These are phyloP conservation scores for Aplidium turbinatum DNA, from an alignment of 23 tunicate genomes.

Conservation along the genomic window DNA sequence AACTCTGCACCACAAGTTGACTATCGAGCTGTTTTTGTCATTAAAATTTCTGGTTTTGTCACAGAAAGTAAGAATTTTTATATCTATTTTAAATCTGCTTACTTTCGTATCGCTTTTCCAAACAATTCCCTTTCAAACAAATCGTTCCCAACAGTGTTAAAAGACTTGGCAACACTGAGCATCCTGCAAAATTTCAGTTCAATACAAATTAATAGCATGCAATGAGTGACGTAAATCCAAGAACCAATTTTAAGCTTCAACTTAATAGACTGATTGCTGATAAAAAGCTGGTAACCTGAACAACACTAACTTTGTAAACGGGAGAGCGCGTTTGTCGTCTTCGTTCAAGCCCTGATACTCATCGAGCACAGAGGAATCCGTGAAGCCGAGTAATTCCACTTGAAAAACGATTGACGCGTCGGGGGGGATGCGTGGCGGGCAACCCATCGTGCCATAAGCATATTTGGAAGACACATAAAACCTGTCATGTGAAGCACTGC, in stretches of 20 bases:
- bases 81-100: background rate
- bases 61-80: too few relatives aligned
- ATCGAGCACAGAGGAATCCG: constrained; percentile 44
- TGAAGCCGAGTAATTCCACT: constrained; percentile 61
- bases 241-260: background rate
- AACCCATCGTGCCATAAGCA: constrained; percentile 81
- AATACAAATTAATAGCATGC: background rate
- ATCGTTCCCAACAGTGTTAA: constrained; percentile 46
- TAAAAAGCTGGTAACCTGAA: background rate
- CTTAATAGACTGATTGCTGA: background rate
- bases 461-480: constrained; percentile 67
- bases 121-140: constrained; percentile 18
- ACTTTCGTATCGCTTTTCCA: constrained; percentile 44
- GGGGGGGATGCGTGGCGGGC: constrained; percentile 86
- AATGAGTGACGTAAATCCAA: background rate
- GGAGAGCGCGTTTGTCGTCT: constrained; percentile 40
- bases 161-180: constrained; percentile 34
- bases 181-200: constrained; percentile 31
- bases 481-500: constrained; percentile 17
- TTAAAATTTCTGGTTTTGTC: too few relatives aligned
- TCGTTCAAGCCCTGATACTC: constrained; percentile 39
- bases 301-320: constrained; percentile 53
- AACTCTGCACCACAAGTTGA: too few relatives aligned
- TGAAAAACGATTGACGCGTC: constrained; percentile 66
- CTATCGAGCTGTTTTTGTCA: too few relatives aligned